Percentiles rank a stretch among this genome's conserved stretches.
Conservation (phyloP, 2,797 vertebrate genomes). For the Anableps anableps region DNA sequence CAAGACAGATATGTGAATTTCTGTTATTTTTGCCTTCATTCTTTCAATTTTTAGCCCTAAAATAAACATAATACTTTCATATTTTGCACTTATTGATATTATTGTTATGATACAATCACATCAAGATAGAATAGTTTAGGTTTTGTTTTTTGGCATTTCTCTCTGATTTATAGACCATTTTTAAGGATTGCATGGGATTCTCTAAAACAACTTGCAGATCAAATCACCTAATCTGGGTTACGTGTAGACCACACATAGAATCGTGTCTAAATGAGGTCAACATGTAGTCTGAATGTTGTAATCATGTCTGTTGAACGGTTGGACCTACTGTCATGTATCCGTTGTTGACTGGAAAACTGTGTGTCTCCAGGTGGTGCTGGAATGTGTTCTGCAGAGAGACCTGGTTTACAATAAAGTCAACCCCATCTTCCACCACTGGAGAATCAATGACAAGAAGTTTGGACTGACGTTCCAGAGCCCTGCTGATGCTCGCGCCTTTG, state of each 20-base stretch:
- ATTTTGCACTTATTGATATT: background rate
- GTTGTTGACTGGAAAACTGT: slow-evolving; percentile 22
- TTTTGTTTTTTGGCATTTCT: background rate
- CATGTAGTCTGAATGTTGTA: background rate
- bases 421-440: slow-evolving; percentile 99
- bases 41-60: background rate
- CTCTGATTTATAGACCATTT: background rate
- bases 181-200: background rate
- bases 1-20: background rate
- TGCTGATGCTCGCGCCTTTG: slow-evolving; percentile 95
- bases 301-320: background rate
- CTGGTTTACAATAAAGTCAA: slow-evolving; percentile 98
- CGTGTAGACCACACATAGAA: background rate
- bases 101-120: background rate
- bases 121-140: background rate
- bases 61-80: background rate
- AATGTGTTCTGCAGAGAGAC: slow-evolving; percentile 95
- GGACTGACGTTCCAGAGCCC: slow-evolving; percentile 99
- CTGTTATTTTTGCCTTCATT: background rate
- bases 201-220: background rate
- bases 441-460: slow-evolving; percentile 98
- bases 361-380: slow-evolving; percentile 91
- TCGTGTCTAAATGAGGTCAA: background rate
- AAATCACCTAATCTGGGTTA: background rate
- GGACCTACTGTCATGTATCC: background rate